Evolutionary conservation across 2,797 vertebrate species (phyloP), one percentile per base, ranked within the genome.

Genomic region (Myotis vivesi): DNA sequence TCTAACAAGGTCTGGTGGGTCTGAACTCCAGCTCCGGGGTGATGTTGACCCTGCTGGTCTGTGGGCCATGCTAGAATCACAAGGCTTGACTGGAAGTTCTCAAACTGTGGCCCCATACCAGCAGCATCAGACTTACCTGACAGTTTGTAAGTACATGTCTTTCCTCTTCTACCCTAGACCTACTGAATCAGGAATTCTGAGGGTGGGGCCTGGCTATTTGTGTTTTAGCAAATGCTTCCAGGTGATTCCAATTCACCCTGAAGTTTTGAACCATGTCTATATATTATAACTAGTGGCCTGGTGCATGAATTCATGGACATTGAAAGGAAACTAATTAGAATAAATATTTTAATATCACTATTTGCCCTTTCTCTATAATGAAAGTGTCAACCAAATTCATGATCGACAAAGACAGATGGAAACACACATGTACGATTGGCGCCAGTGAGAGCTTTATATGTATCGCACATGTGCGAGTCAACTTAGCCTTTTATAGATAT

Each of bases 161-260:
- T 92, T 8, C 20, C 20, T 41, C 6, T 28, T 76, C 19, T 44
- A 33, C 5, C n/a, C 33, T 2, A 17, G 68, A 57, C 13, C 25
- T 71, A 53, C 15, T 62, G 36, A 76, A 30, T 38, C 66, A 79
- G 75, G 86, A 62, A 36, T n/a, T 76, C 25, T 68, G 33, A 66
- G n/a, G 23, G 10, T 0, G 1, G 22, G n/a, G 1, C 5, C 33
- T 16, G 22, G 8, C 36, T 41, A 8, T 89, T 3, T 49, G 12
- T 38, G 1, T 77, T 92, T 91, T 77, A 51, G 93, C 6, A n/a
- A 53, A 87, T 1, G 36, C 59, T 64, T 94, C 66, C 38, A 64
- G 5, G 22, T 88, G 62, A 87, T 76, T 86, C 46, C 89, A 57
- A 72, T 11, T 66, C 16, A 36, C 15, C 9, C 25, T 41, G 23